Evolutionary conservation across 1,140 invertebrate genomes (phyloP).

Genomic region (Xylocopa sonorina): DNA sequence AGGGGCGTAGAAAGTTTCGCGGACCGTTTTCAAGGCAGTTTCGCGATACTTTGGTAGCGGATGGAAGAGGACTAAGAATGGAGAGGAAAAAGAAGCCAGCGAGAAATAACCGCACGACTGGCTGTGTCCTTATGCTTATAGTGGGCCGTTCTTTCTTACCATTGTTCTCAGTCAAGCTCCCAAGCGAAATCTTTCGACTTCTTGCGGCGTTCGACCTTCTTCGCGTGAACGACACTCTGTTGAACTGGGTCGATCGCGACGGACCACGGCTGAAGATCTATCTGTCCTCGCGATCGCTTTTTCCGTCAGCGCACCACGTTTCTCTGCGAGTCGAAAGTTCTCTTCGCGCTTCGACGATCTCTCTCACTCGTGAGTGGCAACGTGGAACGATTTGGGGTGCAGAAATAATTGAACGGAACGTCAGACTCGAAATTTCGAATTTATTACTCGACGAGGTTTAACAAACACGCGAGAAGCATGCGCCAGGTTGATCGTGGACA

Average conservation of each 20-base stretch:
- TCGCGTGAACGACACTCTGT: background rate
- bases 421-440: too few species aligned
- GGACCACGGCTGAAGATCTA: background rate
- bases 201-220: conserved; percentile 32
- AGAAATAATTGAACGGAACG: too few species aligned
- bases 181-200: conserved; percentile 61
- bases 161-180: conserved; percentile 45
- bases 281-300: background rate
- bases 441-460: too few species aligned
- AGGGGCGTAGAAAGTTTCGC: conserved; percentile 29
- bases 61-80: background rate
- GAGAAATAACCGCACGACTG: conserved; percentile 49
- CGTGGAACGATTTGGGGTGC: too few species aligned
- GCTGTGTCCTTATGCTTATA: conserved; percentile 49
- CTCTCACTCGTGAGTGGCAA: too few species aligned
- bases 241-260: conserved; percentile 25
- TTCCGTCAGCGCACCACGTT: background rate
- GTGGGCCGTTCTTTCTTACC: conserved; percentile 57
- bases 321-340: too few species aligned
- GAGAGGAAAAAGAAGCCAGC: conserved; percentile 41
- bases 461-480: too few species aligned
- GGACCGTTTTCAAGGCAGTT: conserved; percentile 45
- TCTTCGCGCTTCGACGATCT: too few species aligned
- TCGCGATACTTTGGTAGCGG: conserved; percentile 34
- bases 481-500: too few species aligned